Conservation (phyloP, 2,113 vertebrate genomes). For the Henicopernis longicauda region DNA sequence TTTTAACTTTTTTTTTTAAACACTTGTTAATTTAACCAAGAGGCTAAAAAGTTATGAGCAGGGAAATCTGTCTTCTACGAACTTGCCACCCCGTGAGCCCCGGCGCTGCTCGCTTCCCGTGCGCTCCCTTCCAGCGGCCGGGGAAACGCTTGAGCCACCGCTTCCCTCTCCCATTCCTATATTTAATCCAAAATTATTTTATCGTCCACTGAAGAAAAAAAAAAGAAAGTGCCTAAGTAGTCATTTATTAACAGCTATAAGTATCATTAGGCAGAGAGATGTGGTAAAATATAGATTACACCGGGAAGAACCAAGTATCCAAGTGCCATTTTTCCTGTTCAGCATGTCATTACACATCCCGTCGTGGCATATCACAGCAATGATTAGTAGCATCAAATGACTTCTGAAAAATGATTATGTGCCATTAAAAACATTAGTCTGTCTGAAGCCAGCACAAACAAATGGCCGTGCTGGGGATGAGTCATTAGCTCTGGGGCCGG, state of each 20-base stretch:
- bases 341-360: slow-evolving; percentile 64
- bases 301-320: slow-evolving; percentile 3
- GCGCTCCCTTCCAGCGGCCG: fast-evolving
- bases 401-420: slow-evolving; percentile 79
- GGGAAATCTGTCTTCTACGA: fast-evolving
- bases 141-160: background rate
- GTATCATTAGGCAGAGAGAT: slow-evolving; percentile 54
- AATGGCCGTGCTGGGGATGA: slow-evolving; percentile 64
- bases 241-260: slow-evolving; percentile 55
- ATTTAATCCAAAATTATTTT: background rate
- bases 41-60: background rate
- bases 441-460: slow-evolving; percentile 73
- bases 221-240: background rate
- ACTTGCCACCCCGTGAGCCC: background rate
- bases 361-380: slow-evolving; percentile 51
- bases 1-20: background rate
- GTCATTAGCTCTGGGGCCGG: slow-evolving; percentile 46
- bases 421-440: slow-evolving; percentile 79
- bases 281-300: slow-evolving; percentile 63
- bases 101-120: fast-evolving
- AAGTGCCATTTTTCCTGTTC: slow-evolving; percentile 64
- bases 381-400: slow-evolving; percentile 78
- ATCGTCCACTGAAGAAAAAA: background rate
- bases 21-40: background rate
- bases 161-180: background rate